Evolutionary conservation across 53 echinoderm and acorn worm species (phyloP), one percentile per base, ranked within the genome.

Genomic region (Holothuria scabra): DNA sequence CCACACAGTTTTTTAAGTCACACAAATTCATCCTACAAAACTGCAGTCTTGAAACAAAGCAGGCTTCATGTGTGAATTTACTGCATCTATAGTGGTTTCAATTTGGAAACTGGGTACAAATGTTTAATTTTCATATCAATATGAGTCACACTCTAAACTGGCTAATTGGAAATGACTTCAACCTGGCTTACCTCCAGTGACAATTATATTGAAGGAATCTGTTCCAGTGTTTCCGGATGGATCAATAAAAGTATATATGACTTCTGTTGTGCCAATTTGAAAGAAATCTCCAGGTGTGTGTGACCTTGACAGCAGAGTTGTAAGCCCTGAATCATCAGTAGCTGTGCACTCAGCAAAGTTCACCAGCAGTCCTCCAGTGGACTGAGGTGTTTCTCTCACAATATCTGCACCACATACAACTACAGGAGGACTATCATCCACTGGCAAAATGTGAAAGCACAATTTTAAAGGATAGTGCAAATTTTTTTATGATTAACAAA

Each of bases 281-380:
- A 91, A 90, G 30, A 79, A 37, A 16, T 79, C 71, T 29, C 87
- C 91, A 49, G 91, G 70, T 12, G 25, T 78, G 52, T 75, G 68
- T 33, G 14, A 33, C 68, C 68, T 68, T 13, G 12, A 20, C 19
- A 33, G 68, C 1, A 68, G 35, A 33, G 68, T 33, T 18, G 16
- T 35, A 30, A 5, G 8, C 41, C 68, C 68, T 8, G 68, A 68
- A 35, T 68, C 34, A 34, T 68, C 68, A 68, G 16, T 8, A 30
- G 35, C 20, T 20, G 68, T 68, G 6, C 34, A 35, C 34, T 68
- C 68, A 9, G 19, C 35, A 68, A 33, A 68, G 41, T 41, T 41
- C 2, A 41, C 6, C 35, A 35, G 35, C 3, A 35, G 35, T 4
- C 6, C 86, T 5, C 23, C 35, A 52, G 21, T 35, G 5, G 79